Conservation (phyloP, 1,140 invertebrate species). For the Pachyrhynchus sulphureomaculatus region DNA sequence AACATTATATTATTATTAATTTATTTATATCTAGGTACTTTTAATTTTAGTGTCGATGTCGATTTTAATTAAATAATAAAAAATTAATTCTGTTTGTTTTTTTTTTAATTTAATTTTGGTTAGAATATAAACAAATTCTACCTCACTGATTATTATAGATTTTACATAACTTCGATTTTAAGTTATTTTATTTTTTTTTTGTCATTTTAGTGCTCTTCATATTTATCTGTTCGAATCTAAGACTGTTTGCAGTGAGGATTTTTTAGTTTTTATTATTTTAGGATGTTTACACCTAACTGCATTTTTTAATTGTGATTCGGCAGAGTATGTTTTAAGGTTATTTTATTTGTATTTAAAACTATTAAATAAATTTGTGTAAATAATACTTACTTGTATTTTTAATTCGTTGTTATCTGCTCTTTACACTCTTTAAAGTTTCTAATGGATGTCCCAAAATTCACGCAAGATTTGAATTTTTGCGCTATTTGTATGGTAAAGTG, state of each 20-base stretch:
- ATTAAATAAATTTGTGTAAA: slow-evolving; percentile 43
- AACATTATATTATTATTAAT: slow-evolving; percentile 37
- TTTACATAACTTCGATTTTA: slow-evolving; percentile 31
- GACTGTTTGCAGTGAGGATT: slow-evolving; percentile 38
- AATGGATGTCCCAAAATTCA: no score
- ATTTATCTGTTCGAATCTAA: slow-evolving; percentile 38
- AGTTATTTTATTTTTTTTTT: slow-evolving; percentile 29
- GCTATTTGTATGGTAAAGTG: no score
- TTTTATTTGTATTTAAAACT: slow-evolving; percentile 38
- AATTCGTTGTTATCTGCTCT: no score
- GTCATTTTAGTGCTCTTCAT: slow-evolving; percentile 11
- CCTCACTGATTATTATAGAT: slow-evolving; percentile 37
- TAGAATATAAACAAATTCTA: slow-evolving; percentile 40
- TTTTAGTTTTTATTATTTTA: slow-evolving; percentile 25
- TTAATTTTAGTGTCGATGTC: slow-evolving; percentile 29
- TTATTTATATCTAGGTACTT: slow-evolving; percentile 32
- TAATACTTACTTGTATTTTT: slow-evolving; percentile 18
- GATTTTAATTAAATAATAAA: slow-evolving; percentile 21
- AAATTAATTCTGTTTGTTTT: slow-evolving; percentile 8
- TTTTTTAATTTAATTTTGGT: slow-evolving; percentile 31
- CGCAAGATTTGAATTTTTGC: no score
- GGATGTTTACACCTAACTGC: slow-evolving; percentile 24
- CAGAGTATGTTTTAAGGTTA: slow-evolving; percentile 38
- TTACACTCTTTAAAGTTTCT: no score
- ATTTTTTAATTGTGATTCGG: slow-evolving; percentile 39